Percentiles rank a stretch among this genome's conserved stretches.
Evolutionary conservation across 2,113 vertebrate genomes (phyloP).

Genomic region (Malurus elegans): DNA sequence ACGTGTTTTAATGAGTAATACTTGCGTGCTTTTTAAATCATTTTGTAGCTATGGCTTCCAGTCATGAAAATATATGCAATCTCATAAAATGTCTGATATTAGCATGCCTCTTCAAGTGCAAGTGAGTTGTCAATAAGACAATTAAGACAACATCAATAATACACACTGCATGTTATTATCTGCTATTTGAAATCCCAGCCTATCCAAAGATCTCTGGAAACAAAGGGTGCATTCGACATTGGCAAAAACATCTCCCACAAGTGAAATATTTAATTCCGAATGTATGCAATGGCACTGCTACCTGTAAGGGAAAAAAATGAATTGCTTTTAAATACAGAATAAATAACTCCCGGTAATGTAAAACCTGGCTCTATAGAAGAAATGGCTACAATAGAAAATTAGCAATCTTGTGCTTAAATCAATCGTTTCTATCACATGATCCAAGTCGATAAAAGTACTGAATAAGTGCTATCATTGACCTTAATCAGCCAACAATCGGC

Average conservation of each 20-base stretch:
- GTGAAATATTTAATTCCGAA: constrained; percentile 32
- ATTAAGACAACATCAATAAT: constrained; percentile 79
- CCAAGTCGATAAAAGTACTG: constrained; percentile 66
- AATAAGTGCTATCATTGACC: constrained; percentile 69
- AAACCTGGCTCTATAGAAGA: constrained; percentile 5
- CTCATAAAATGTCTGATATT: constrained; percentile 75
- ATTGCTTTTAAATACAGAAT: constrained; percentile 25
- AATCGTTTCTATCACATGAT: constrained; percentile 70
- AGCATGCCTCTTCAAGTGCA: constrained; percentile 75
- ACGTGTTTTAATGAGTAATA: background rate
- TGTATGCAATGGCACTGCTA: background rate
- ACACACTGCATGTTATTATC: constrained; percentile 72
- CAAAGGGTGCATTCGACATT: constrained; percentile 57
- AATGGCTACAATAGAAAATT: constrained; percentile 57
- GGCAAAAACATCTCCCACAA: constrained; percentile 26
- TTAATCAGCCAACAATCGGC: constrained; percentile 67
- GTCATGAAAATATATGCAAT: constrained; percentile 69
- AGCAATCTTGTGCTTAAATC: constrained; percentile 67
- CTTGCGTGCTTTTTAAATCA: constrained; percentile 17
- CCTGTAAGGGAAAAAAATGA: background rate
- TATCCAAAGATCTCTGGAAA: constrained; percentile 67
- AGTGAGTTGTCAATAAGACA: constrained; percentile 80
- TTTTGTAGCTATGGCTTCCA: constrained; percentile 57
- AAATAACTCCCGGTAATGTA: constrained; percentile 21
- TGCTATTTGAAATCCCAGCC: constrained; percentile 62